phyloP scores from a whole-genome alignment of 2,113 vertebrate species.

The Notothenia rossii region DNA sequence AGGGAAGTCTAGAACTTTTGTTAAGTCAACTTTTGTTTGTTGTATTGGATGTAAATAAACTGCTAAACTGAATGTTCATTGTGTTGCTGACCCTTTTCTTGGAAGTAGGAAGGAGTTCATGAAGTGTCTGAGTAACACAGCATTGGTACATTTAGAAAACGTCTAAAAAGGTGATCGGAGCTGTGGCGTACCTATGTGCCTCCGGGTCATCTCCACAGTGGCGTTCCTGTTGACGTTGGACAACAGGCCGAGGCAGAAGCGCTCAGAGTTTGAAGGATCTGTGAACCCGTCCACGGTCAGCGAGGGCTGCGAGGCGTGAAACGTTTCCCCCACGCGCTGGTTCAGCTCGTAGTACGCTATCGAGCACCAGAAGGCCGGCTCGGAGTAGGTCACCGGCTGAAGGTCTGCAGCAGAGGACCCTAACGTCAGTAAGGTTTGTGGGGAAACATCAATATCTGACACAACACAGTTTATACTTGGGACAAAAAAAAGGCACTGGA shows the following conservation, averaged over 20 bases:
- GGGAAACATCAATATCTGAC: not conserved
- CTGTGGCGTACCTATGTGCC: slow-evolving; percentile 92
- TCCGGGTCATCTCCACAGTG: slow-evolving; percentile 98
- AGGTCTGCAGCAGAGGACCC: slow-evolving; percentile 84
- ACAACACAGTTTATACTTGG: not conserved
- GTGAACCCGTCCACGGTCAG: slow-evolving; percentile 98
- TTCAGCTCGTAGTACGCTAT: slow-evolving; percentile 99
- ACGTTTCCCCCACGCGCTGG: slow-evolving; percentile 98
- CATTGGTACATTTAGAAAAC: too few relatives aligned
- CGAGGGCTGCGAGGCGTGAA: slow-evolving; percentile 97
- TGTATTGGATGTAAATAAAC: too few relatives aligned
- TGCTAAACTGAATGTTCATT: too few relatives aligned
- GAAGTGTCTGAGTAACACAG: too few relatives aligned
- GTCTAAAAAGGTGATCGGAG: too few relatives aligned
- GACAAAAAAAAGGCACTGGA: too few relatives aligned
- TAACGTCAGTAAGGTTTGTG: not conserved
- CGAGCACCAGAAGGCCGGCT: slow-evolving; percentile 98
- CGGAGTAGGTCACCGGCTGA: slow-evolving; percentile 97
- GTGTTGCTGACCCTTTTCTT: too few relatives aligned
- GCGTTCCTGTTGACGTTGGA: slow-evolving; percentile 98
- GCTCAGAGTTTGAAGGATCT: slow-evolving; percentile 97
- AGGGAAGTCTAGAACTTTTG: too few relatives aligned
- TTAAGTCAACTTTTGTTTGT: too few relatives aligned
- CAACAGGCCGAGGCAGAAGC: slow-evolving; percentile 96
- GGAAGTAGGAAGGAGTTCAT: too few relatives aligned